These are phyloP conservation scores for Azorinus chamasolen DNA, from an alignment of 2,888 invertebrate genomes.

Conservation along the genomic window DNA sequence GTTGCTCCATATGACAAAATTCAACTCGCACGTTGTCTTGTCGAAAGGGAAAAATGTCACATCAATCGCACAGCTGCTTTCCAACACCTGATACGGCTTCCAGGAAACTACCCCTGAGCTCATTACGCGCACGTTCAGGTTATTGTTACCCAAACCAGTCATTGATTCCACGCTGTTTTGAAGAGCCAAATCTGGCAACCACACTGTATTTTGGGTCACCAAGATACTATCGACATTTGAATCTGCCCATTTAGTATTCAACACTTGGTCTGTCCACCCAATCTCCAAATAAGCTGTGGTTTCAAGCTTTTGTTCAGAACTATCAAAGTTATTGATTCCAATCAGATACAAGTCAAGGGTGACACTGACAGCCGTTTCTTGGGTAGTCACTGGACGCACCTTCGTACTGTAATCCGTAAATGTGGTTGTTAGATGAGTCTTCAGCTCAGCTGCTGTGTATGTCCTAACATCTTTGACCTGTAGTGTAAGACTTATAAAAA, in stretches of 20 bases:
- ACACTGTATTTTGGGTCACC: slow-evolving; percentile 45
- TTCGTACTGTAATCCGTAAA: slow-evolving; percentile 42
- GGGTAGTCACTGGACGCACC: slow-evolving; percentile 51
- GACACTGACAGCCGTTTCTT: slow-evolving; percentile 38
- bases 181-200: slow-evolving; percentile 61
- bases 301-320: slow-evolving; percentile 42
- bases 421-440: slow-evolving; percentile 30
- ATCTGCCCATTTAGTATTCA: slow-evolving; percentile 33
- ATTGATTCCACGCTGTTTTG: slow-evolving; percentile 66
- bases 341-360: slow-evolving; percentile 51
- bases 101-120: slow-evolving; percentile 47
- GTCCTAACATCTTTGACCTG: too few relatives aligned
- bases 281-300: slow-evolving; percentile 53
- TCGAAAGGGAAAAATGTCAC: slow-evolving; percentile 69
- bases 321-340: slow-evolving; percentile 55
- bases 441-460: slow-evolving; percentile 39
- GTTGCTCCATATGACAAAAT: slow-evolving; percentile 69
- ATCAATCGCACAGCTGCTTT: slow-evolving; percentile 64
- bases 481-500: too few relatives aligned
- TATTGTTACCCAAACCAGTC: slow-evolving; percentile 58
- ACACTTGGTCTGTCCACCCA: slow-evolving; percentile 50
- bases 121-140: slow-evolving; percentile 40
- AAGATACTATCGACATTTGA: slow-evolving; percentile 29
- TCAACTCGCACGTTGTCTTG: slow-evolving; percentile 64
- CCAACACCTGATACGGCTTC: slow-evolving; percentile 65